These are phyloP conservation scores for Dorcus parallelipipedus DNA, from an alignment of 2,888 invertebrate genomes.

Conservation along the genomic window DNA sequence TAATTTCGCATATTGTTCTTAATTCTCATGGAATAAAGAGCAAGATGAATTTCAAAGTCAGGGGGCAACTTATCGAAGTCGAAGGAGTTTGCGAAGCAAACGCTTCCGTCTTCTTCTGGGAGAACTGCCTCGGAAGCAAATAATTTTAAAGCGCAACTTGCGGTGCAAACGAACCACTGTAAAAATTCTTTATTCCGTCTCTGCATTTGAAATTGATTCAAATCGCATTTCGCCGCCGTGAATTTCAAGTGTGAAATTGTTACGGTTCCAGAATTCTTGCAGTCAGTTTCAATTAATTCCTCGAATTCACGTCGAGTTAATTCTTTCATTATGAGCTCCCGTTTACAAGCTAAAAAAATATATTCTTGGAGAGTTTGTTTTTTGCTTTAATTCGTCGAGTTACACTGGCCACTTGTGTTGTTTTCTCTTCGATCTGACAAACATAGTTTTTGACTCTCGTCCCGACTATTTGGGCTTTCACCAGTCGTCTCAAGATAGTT, in stretches of 20 bases:
- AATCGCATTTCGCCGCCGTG: slow-evolving; percentile 16
- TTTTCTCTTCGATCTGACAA: too few relatives aligned
- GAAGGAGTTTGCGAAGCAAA: slow-evolving; percentile 34
- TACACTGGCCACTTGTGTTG: too few relatives aligned
- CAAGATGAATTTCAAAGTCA: slow-evolving; percentile 47
- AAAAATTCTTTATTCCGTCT: slow-evolving; percentile 19
- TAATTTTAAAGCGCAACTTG: slow-evolving; percentile 35
- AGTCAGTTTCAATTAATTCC: slow-evolving; percentile 3
- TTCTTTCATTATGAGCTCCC: slow-evolving; percentile 25
- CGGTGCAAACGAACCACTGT: slow-evolving; percentile 41
- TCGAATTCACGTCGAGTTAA: slow-evolving; percentile 21
- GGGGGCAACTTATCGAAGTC: slow-evolving; percentile 38
- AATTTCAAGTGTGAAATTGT: slow-evolving; percentile 20
- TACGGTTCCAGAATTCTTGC: slow-evolving; percentile 18
- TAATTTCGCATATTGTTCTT: slow-evolving; percentile 36
- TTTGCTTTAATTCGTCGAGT: too few relatives aligned
- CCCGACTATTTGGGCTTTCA: not conserved
- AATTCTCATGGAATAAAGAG: slow-evolving; percentile 49
- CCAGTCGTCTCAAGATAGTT: too few relatives aligned
- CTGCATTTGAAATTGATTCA: not conserved
- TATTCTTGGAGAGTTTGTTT: not conserved
- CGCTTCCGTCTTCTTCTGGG: slow-evolving; percentile 27
- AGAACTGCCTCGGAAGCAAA: slow-evolving; percentile 35
- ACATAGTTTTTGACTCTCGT: too few relatives aligned
- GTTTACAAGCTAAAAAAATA: slow-evolving; percentile 23